Evolutionary conservation across 2,888 invertebrate genomes (phyloP).

Genomic region (Psococerastis gibbosa): DNA sequence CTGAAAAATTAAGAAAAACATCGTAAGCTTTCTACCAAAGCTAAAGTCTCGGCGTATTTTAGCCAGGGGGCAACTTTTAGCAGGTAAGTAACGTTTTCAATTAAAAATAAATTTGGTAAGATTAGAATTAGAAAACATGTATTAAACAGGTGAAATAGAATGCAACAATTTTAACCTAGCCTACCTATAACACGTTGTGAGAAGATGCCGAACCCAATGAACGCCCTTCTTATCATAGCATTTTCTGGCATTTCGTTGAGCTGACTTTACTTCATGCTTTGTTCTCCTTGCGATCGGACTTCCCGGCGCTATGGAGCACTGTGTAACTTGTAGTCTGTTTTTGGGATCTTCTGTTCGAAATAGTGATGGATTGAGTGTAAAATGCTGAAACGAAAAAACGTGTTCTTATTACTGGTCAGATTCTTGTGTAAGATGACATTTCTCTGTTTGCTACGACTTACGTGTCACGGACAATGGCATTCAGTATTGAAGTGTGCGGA

Average conservation of each 20-base stretch:
- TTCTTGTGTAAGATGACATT: slow-evolving; percentile 16
- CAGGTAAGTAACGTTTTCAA: too few relatives aligned
- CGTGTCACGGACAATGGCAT: slow-evolving; percentile 13
- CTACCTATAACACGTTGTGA: slow-evolving; percentile 63
- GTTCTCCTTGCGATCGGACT: slow-evolving; percentile 86
- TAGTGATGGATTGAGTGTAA: slow-evolving; percentile 25
- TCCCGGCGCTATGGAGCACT: slow-evolving; percentile 33
- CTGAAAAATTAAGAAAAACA: slow-evolving; percentile 32
- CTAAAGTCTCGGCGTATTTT: too few relatives aligned
- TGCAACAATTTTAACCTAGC: too few relatives aligned
- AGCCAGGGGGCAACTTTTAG: too few relatives aligned
- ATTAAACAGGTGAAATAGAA: too few relatives aligned
- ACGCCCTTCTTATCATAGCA: slow-evolving; percentile 46
- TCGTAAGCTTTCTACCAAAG: too few relatives aligned
- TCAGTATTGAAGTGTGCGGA: background rate
- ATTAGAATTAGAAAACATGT: too few relatives aligned
- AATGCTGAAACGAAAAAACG: slow-evolving; percentile 18
- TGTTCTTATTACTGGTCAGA: too few relatives aligned
- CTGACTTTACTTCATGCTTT: slow-evolving; percentile 85
- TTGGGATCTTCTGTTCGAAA: slow-evolving; percentile 23
- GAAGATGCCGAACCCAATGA: slow-evolving; percentile 80
- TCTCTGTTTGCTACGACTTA: background rate
- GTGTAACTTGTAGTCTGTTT: slow-evolving; percentile 19
- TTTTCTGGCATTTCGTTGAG: slow-evolving; percentile 59
- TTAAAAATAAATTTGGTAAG: too few relatives aligned